Conservation (phyloP, 2,797 vertebrate genomes). For the Pangasius larnaudii region DNA sequence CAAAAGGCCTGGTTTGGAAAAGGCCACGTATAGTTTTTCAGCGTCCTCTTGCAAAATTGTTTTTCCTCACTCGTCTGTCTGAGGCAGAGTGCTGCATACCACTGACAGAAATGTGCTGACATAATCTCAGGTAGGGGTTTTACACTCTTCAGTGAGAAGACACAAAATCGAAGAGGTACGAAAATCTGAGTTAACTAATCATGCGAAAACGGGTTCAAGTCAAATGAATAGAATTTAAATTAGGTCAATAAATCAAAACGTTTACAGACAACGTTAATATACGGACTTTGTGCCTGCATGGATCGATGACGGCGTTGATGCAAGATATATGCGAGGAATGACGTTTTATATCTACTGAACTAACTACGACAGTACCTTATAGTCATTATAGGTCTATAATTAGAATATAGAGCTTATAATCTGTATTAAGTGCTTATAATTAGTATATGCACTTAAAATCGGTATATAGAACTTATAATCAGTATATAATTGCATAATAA, state of each 20-base stretch:
- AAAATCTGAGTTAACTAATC: background rate
- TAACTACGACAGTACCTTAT: background rate
- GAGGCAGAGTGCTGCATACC: background rate
- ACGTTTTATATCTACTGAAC: background rate
- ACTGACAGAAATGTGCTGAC: slow-evolving; percentile 1
- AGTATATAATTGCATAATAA: background rate
- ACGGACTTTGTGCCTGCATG: background rate
- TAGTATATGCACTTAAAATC: background rate
- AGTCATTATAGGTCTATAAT: background rate
- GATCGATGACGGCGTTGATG: background rate
- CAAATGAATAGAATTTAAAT: background rate
- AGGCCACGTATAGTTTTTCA: background rate
- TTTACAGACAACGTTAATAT: background rate
- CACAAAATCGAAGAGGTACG: background rate
- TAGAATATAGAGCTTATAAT: background rate
- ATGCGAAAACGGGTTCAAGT: background rate
- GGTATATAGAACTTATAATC: background rate
- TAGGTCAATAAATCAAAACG: background rate
- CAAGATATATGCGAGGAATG: background rate
- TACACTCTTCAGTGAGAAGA: background rate
- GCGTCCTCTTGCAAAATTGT: slow-evolving; percentile 43
- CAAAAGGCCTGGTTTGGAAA: slow-evolving; percentile 17
- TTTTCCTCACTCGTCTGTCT: slow-evolving; percentile 28
- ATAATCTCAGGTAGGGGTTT: slow-evolving; percentile 8
- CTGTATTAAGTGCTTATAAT: background rate